A percentile compares a stretch with the other conserved stretches of the same genome.
Conservation (phyloP, 2,888 invertebrate genomes). For the Epirrita christyi region DNA sequence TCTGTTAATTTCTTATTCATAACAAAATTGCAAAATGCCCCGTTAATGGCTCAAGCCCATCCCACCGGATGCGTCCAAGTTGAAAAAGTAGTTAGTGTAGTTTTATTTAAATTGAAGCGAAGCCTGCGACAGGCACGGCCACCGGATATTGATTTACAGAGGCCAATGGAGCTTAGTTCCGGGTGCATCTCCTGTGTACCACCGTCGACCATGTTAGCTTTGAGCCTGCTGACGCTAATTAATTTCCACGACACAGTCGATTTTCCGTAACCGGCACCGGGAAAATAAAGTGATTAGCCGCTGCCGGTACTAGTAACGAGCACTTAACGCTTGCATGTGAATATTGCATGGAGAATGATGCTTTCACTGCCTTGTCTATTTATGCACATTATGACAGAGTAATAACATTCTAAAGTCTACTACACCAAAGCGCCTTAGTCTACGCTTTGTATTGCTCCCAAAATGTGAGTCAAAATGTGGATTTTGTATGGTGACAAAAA, state of each 20-base stretch:
- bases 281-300: conserved; percentile 32
- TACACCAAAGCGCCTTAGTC: too few relatives aligned
- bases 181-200: conserved; percentile 32
- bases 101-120: conserved; percentile 48
- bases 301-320: conserved; percentile 26
- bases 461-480: too few relatives aligned
- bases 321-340: conserved; percentile 15
- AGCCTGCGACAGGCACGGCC: conserved; percentile 58
- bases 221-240: conserved; percentile 65
- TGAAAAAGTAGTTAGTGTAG: conserved; percentile 52
- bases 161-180: conserved; percentile 66
- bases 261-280: conserved; percentile 34
- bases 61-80: conserved; percentile 38
- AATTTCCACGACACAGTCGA: conserved; percentile 55
- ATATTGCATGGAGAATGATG: conserved; percentile 18
- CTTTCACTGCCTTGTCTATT: conserved; percentile 12
- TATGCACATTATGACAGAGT: conserved; percentile 5
- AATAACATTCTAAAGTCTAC: neutral
- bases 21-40: conserved; percentile 4
- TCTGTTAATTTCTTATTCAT: too few relatives aligned
- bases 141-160: conserved; percentile 82
- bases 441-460: too few relatives aligned
- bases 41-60: conserved; percentile 14
- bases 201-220: conserved; percentile 59
- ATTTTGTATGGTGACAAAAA: too few relatives aligned